phyloP scores from a whole-genome alignment of 2,888 invertebrate genomes.

The Sarcophaga rosellei region DNA sequence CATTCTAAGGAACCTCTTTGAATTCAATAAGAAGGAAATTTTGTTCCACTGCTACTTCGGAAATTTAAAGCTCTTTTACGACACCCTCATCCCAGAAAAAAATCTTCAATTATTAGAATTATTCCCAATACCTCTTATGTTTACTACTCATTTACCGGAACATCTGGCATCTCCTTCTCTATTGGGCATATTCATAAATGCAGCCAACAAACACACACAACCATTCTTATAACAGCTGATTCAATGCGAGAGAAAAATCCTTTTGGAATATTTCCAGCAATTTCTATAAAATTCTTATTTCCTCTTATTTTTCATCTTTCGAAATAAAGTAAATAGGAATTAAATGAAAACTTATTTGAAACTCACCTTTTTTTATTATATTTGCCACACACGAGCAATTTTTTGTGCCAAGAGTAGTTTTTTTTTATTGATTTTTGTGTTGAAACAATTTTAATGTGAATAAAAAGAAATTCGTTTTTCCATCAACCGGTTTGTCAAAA shows the following conservation, averaged over 20 bases:
- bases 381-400: background rate
- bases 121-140: no score
- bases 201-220: background rate
- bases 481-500: no score
- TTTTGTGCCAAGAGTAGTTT: background rate
- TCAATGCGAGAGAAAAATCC: background rate
- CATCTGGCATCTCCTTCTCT: constrained; percentile 15
- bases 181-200: background rate
- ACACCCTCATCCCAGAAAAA: no score
- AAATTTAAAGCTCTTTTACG: no score
- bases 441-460: background rate
- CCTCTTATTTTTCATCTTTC: background rate
- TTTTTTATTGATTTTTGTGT: constrained; percentile 8
- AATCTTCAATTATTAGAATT: no score
- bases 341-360: background rate
- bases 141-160: background rate
- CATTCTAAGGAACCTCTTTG: no score
- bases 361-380: constrained; percentile 15
- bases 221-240: constrained; percentile 28
- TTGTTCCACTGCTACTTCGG: no score
- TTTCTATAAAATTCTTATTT: background rate
- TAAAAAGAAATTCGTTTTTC: no score
- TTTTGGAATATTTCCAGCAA: background rate
- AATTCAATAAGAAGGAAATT: no score
- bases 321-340: background rate